Base-by-base conservation (phyloP, 2,888 invertebrate genomes). In the Bursaphelenchus okinawaensis region DNA sequence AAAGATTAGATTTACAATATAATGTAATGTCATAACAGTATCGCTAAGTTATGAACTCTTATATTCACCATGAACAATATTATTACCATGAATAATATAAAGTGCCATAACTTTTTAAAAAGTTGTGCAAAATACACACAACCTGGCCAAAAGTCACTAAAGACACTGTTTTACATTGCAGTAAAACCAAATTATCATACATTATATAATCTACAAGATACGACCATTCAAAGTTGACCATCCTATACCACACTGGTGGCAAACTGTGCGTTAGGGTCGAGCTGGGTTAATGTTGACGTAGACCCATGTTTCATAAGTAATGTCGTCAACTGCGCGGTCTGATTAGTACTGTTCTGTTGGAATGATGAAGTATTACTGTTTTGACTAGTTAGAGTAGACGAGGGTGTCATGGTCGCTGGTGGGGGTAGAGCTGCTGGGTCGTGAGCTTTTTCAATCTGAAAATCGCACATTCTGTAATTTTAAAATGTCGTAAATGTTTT, bases 191-290 rank as follows among this genome's bases (percentile, higher is more conserved):
- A n/a, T n/a, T n/a, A n/a, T n/a, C n/a, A n/a, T n/a, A n/a, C n/a
- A n/a, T n/a, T n/a, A n/a, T n/a, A n/a, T n/a, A n/a, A n/a, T n/a
- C n/a, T n/a, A n/a, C n/a, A n/a, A n/a, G n/a, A n/a, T n/a, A n/a
- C n/a, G n/a, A n/a, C n/a, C n/a, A n/a, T n/a, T n/a, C n/a, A n/a
- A n/a, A n/a, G n/a, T n/a, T n/a, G n/a, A n/a, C n/a, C n/a, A 40
- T 40, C n/a, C 40, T 20, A 59, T 16, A 59, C 60, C 31, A 59
- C 60, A 52, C 60, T 59, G 4, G 60, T 59, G 16, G 60, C 60
- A 20, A 59, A 59, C 19, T 50, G 52, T 12, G 60, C 31, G 31
- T 27, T 27, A 20, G 40, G 40, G 6, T 50, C 60, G 23, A 59
- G 23, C 4, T 40, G 31, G 4, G 60, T 59, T 9, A 59, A 27